A percentile compares a stretch with the other conserved stretches of the same genome.
These are phyloP conservation scores for Knipowitschia caucasica DNA, from an alignment of 2,797 vertebrate species.

Conservation along the genomic window DNA sequence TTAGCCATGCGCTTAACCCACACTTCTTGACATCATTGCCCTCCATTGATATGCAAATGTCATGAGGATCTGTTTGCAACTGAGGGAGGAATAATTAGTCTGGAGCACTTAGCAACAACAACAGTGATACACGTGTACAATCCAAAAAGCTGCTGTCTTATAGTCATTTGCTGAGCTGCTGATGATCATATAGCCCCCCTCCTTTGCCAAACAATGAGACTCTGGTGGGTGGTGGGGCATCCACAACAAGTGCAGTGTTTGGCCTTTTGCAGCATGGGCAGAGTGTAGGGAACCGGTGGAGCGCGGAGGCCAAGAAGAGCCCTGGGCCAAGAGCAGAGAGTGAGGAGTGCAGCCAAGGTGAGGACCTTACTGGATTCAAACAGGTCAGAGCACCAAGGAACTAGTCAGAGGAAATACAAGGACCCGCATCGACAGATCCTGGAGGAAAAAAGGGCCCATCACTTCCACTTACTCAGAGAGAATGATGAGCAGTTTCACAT, in stretches of 20 bases:
- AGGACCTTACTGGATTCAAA: slow-evolving; percentile 52
- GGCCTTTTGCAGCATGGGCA: slow-evolving; percentile 63
- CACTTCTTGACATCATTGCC: slow-evolving; percentile 63
- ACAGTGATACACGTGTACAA: slow-evolving; percentile 74
- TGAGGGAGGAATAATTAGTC: slow-evolving; percentile 82
- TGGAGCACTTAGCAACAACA: slow-evolving; percentile 78
- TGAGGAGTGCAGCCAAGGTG: slow-evolving; percentile 59
- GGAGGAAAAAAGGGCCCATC: slow-evolving; percentile 52
- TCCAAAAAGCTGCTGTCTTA: slow-evolving; percentile 68
- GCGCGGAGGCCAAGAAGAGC: slow-evolving; percentile 68
- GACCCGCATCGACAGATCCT: slow-evolving; percentile 61
- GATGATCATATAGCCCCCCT: slow-evolving; percentile 63
- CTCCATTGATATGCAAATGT: slow-evolving; percentile 79
- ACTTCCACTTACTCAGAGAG: slow-evolving; percentile 30
- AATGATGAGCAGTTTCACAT: slow-evolving; percentile 27
- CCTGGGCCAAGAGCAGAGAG: slow-evolving; percentile 68
- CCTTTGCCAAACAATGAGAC: slow-evolving; percentile 36
- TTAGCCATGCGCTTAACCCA: slow-evolving; percentile 72
- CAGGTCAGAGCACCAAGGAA: slow-evolving; percentile 62
- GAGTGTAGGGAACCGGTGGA: slow-evolving; percentile 64
- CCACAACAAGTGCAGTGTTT: slow-evolving; percentile 69
- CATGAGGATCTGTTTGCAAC: slow-evolving; percentile 71
- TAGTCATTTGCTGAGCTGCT: slow-evolving; percentile 76
- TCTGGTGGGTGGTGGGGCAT: slow-evolving; percentile 69
- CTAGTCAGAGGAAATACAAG: slow-evolving; percentile 45